Percentiles rank a stretch among this genome's conserved stretches.
Evolutionary conservation across 2,888 invertebrate genomes (phyloP).

Genomic region (Rosalia funebris): DNA sequence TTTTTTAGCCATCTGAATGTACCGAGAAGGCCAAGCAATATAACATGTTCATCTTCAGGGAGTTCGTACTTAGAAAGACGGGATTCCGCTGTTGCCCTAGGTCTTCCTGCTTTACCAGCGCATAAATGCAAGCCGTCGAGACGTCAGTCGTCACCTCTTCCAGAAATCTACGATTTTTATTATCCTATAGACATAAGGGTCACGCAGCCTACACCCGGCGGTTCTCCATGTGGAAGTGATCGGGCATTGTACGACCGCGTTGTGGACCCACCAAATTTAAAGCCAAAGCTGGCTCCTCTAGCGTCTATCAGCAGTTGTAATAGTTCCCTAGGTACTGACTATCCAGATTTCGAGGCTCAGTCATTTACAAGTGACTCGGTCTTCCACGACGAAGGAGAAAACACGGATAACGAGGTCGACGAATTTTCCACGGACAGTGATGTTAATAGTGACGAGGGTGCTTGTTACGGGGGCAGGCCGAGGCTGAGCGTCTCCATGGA

Average conservation of each 20-base stretch:
- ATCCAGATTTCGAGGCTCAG: slow-evolving; percentile 76
- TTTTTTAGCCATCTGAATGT: slow-evolving; percentile 56
- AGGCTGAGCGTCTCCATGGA: slow-evolving; percentile 19
- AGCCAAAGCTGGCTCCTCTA: slow-evolving; percentile 74
- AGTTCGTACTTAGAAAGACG: slow-evolving; percentile 85
- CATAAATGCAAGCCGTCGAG: slow-evolving; percentile 61
- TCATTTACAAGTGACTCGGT: slow-evolving; percentile 83
- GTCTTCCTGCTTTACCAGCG: slow-evolving; percentile 72
- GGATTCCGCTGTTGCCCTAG: slow-evolving; percentile 75
- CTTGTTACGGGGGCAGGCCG: slow-evolving; percentile 43
- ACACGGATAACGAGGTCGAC: slow-evolving; percentile 87
- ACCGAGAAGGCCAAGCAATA: slow-evolving; percentile 78
- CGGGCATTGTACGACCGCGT: slow-evolving; percentile 65
- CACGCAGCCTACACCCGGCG: slow-evolving; percentile 83
- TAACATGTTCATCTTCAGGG: slow-evolving; percentile 86
- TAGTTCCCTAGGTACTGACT: slow-evolving; percentile 71
- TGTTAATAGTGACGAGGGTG: slow-evolving; percentile 62
- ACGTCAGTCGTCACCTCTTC: slow-evolving; percentile 60
- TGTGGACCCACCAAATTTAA: slow-evolving; percentile 46
- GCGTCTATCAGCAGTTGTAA: slow-evolving; percentile 84
- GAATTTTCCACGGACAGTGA: slow-evolving; percentile 84
- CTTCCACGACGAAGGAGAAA: slow-evolving; percentile 68
- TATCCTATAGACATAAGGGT: slow-evolving; percentile 68
- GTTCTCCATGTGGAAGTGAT: slow-evolving; percentile 83
- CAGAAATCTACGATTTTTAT: slow-evolving; percentile 61